These are phyloP conservation scores for Acropternis orthonyx DNA, from an alignment of 2,797 vertebrate genomes.

Conservation along the genomic window DNA sequence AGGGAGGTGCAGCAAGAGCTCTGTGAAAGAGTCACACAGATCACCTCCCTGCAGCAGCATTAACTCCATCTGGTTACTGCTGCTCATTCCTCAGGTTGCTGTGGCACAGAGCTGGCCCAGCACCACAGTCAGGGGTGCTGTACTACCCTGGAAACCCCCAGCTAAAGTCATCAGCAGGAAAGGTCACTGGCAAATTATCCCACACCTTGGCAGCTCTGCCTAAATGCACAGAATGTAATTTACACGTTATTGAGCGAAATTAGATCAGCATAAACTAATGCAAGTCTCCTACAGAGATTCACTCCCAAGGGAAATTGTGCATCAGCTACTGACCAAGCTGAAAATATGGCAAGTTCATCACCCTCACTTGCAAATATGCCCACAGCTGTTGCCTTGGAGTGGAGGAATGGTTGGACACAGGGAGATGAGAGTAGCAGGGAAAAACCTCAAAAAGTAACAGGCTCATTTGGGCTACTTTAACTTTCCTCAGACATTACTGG, in stretches of 20 bases:
- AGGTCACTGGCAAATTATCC: conserved; percentile 47
- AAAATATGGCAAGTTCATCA: conserved; percentile 35
- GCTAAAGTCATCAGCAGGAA: conserved; percentile 7
- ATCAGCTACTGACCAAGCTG: conserved; percentile 39
- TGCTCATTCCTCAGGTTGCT: not conserved
- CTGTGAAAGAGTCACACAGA: not conserved
- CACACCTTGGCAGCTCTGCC: conserved; percentile 9
- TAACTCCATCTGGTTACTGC: not conserved
- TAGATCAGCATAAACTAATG: conserved; percentile 56
- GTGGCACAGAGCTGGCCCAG: not conserved
- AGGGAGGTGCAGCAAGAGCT: conserved; percentile 43
- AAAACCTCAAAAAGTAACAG: not conserved
- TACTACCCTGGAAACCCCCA: not conserved
- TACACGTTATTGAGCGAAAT: conserved; percentile 57
- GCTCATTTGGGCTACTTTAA: not conserved
- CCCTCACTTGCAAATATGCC: not conserved
- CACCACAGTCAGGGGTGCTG: not conserved
- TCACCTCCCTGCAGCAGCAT: not conserved
- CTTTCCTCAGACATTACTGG: not conserved
- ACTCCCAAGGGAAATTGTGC: conserved; percentile 36
- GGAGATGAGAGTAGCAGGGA: not conserved
- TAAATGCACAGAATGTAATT: conserved; percentile 34
- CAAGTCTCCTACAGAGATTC: not conserved
- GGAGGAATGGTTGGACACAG: not conserved
- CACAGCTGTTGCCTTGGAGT: not conserved